A percentile compares a stretch with the other conserved stretches of the same genome.
Evolutionary conservation across 2,888 invertebrate species (phyloP).

Genomic region (Mythimna loreyi): DNA sequence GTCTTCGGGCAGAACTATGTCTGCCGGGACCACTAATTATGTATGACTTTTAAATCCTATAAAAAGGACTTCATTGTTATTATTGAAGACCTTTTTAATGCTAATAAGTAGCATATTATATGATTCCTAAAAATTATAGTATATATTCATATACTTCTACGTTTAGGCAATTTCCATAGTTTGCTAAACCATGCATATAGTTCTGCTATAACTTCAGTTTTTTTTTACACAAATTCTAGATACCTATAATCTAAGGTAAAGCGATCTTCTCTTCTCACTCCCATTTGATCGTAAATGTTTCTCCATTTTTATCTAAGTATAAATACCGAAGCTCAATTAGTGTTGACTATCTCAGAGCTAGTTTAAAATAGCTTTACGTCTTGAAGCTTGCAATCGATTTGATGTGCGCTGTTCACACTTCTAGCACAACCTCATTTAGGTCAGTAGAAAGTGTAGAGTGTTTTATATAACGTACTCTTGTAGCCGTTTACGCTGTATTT

Average conservation of each 20-base stretch:
- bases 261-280: not conserved
- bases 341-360: not conserved
- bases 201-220: too few species aligned
- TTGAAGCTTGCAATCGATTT: slow-evolving; percentile 31
- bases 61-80: too few species aligned
- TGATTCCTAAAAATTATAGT: too few species aligned
- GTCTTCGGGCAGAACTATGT: too few species aligned
- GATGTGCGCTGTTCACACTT: slow-evolving; percentile 20
- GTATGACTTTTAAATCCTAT: too few species aligned
- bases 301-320: not conserved
- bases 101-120: too few species aligned
- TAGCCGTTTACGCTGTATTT: not conserved
- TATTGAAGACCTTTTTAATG: too few species aligned
- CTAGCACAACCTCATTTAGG: slow-evolving; percentile 28
- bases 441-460: slow-evolving; percentile 18
- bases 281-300: not conserved
- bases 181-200: too few species aligned
- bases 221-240: too few species aligned
- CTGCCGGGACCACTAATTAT: too few species aligned
- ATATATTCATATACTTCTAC: too few species aligned
- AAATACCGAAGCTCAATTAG: not conserved
- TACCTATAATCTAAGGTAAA: not conserved
- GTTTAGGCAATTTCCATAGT: too few species aligned
- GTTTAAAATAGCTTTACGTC: slow-evolving; percentile 14
- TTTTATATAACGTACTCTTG: not conserved